phyloP scores from a whole-genome alignment of 2,888 invertebrate species.

The Diloba caeruleocephala region DNA sequence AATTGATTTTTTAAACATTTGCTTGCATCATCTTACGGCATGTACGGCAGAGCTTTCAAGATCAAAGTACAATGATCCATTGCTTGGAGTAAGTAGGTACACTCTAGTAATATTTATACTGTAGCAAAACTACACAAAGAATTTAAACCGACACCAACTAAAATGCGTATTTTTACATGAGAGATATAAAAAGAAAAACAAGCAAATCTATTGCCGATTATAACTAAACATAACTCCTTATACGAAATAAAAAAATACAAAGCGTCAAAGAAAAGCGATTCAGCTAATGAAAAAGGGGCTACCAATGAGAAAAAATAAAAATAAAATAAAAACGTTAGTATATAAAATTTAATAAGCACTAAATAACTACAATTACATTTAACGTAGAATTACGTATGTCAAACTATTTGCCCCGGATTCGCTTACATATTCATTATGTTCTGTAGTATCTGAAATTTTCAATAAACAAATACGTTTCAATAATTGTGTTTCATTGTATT shows the following conservation, averaged over 20 bases:
- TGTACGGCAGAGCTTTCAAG: too few species aligned
- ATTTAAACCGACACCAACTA: slow-evolving; percentile 23
- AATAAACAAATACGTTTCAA: slow-evolving; percentile 46
- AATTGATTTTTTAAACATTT: too few species aligned
- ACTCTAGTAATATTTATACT: neutral
- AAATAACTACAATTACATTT: slow-evolving; percentile 50
- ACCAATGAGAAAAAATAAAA: slow-evolving; percentile 56
- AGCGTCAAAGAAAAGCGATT: slow-evolving; percentile 35
- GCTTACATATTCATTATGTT: slow-evolving; percentile 67
- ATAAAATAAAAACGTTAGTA: slow-evolving; percentile 51
- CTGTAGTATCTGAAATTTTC: slow-evolving; percentile 66
- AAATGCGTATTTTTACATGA: neutral
- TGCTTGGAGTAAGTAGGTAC: too few species aligned
- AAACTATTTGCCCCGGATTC: slow-evolving; percentile 42
- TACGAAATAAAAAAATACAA: slow-evolving; percentile 8
- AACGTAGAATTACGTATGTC: slow-evolving; percentile 32
- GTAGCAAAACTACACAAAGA: slow-evolving; percentile 12
- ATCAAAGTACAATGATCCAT: too few species aligned
- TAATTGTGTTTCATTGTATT: slow-evolving; percentile 1
- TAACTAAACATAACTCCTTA: neutral
- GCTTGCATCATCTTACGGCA: too few species aligned
- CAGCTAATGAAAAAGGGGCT: slow-evolving; percentile 50
- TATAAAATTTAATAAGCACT: slow-evolving; percentile 55
- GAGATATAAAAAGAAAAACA: slow-evolving; percentile 5
- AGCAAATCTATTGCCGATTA: neutral